Percentiles rank a stretch among this genome's conserved stretches.
These are phyloP conservation scores for Ctenochaetus hawaiiensis DNA, from an alignment of 2,797 vertebrate species.

Conservation along the genomic window DNA sequence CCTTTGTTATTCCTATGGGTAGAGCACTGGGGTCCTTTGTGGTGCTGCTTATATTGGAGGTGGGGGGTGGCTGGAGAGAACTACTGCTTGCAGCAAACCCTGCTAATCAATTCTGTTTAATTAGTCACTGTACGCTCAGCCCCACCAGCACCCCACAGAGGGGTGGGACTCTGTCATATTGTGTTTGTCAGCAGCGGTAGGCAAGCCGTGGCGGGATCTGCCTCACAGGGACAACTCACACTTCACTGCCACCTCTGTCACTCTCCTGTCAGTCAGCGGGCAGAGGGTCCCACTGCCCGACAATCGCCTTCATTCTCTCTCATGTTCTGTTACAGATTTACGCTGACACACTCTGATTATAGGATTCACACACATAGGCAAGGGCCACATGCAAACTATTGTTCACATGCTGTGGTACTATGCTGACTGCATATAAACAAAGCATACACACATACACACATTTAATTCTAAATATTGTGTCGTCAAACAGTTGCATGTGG, in stretches of 20 bases:
- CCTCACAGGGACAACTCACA: slow-evolving; percentile 78
- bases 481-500: slow-evolving; percentile 7
- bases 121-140: slow-evolving; percentile 78
- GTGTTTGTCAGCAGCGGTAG: slow-evolving; percentile 78
- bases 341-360: slow-evolving; percentile 30
- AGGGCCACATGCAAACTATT: slow-evolving; percentile 16
- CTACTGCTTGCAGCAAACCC: slow-evolving; percentile 64
- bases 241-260: slow-evolving; percentile 76
- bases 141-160: slow-evolving; percentile 47
- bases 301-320: slow-evolving; percentile 36
- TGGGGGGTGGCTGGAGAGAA: slow-evolving; percentile 27
- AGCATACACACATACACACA: not conserved
- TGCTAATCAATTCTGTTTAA: slow-evolving; percentile 86
- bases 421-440: slow-evolving; percentile 16
- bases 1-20: slow-evolving; percentile 53
- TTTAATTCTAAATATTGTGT: slow-evolving; percentile 10
- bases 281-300: slow-evolving; percentile 59
- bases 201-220: slow-evolving; percentile 59
- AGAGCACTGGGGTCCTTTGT: slow-evolving; percentile 59
- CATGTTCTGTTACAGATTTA: slow-evolving; percentile 33
- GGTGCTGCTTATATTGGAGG: slow-evolving; percentile 30
- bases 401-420: not conserved
- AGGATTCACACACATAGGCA: slow-evolving; percentile 33
- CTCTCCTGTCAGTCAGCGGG: slow-evolving; percentile 73
- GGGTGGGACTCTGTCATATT: slow-evolving; percentile 80